Percentiles rank a stretch among this genome's conserved stretches.
phyloP scores from a whole-genome alignment of 2,113 vertebrate species.

The Nipponia nippon region DNA sequence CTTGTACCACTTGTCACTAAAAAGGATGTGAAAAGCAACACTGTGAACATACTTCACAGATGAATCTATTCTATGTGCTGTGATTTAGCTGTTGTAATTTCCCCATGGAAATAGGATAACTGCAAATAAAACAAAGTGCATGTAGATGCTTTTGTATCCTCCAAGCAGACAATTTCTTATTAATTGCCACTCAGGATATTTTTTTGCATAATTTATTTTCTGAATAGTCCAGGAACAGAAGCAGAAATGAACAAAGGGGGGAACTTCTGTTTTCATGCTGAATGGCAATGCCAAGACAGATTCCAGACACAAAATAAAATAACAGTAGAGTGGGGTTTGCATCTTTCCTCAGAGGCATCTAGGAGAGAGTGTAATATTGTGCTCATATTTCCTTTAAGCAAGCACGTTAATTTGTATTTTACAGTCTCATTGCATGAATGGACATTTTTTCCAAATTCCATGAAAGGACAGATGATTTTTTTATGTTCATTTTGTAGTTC shows the following conservation, averaged over 20 bases:
- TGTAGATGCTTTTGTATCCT: background rate
- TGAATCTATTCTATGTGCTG: background rate
- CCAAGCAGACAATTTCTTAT: background rate
- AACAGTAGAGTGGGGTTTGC: background rate
- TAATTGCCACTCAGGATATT: background rate
- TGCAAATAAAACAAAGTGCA: background rate
- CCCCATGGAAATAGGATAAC: background rate
- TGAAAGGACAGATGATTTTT: background rate
- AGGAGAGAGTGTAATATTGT: background rate
- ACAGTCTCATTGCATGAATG: background rate
- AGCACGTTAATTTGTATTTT: background rate
- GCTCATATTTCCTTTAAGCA: background rate
- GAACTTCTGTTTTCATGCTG: background rate
- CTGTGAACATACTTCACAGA: background rate
- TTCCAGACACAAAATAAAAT: background rate
- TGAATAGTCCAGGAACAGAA: background rate
- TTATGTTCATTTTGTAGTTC: background rate
- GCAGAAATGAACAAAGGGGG: background rate
- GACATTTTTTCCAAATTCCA: background rate
- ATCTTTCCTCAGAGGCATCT: background rate
- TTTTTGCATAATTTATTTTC: conserved; percentile 15
- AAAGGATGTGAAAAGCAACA: background rate
- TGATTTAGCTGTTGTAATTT: background rate
- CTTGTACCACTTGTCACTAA: background rate
- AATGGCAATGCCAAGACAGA: background rate